Evolutionary conservation across 2,797 vertebrate species (phyloP), one percentile per base, ranked within the genome.

Genomic region (Characodon lateralis): DNA sequence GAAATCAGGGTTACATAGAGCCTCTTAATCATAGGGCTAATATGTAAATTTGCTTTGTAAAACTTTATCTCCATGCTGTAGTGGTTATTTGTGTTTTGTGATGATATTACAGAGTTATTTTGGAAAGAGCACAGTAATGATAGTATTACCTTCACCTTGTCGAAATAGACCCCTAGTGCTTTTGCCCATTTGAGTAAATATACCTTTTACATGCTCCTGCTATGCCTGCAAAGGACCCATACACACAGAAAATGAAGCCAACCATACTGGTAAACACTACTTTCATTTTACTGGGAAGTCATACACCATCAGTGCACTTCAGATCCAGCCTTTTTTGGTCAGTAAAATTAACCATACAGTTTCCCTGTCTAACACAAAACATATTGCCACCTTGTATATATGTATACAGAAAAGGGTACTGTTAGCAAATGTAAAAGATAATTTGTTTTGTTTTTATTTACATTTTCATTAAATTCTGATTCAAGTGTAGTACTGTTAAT

Each of bases 101-200:
- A 73, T 79, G 72, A 78, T 82, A 82, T 68, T 87, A 77, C 50
- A 35, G 31, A 65, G 83, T 82, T 83, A 85, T 91, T 91, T 90
- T 76, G 77, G 78, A 85, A 53, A 56, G 53, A 78, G 80, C 79
- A 73, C 83, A 48, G 81, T 89, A 89, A 90, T 91, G 79, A 84
- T 56, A 78, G 83, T 55, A 83, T 88, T 88, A 85, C 79, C 72
- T 68, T 71, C 82, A 85, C 85, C 77, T 77, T 86, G 79, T 81
- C 84, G 78, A 88, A 92, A 89, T 83, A 81, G 78, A 78, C 74
- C 72, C 76, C 71, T 43, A 50, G 74, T 83, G 84, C 73, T 90
- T 83, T 88, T 82, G 50, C 56, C 90, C 83, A 91, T 93, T 89
- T 89, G 61, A 68, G 86, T 87, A 91, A 92, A 91, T 80, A 82